Percentiles rank a stretch among this genome's conserved stretches.
These are phyloP conservation scores for Acipenser oxyrinchus DNA, from an alignment of 2,797 vertebrate genomes.

Conservation along the genomic window DNA sequence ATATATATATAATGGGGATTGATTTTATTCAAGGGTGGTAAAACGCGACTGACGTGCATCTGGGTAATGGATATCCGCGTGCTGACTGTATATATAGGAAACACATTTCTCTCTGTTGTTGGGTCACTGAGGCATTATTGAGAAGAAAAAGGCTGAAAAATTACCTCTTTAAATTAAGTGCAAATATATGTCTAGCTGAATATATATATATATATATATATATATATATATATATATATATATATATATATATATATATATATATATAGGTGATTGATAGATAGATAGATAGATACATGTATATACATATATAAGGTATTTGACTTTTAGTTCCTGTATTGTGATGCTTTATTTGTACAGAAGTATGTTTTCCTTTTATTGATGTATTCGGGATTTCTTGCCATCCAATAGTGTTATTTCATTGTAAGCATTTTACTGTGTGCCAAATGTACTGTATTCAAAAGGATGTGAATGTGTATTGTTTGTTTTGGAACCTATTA, in stretches of 20 bases:
- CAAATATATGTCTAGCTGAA: constrained; percentile 64
- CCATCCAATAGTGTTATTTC: constrained; percentile 82
- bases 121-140: constrained; percentile 35
- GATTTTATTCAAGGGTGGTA: no score
- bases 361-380: constrained; percentile 56
- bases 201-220: constrained; percentile 44
- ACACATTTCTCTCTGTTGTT: constrained; percentile 44
- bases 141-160: constrained; percentile 49
- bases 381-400: constrained; percentile 71
- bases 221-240: no score
- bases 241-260: no score
- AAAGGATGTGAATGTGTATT: constrained; percentile 92
- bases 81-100: constrained; percentile 40
- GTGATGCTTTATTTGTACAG: constrained; percentile 86
- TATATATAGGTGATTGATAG: constrained; percentile 31
- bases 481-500: constrained; percentile 84
- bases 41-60: no score
- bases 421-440: constrained; percentile 86
- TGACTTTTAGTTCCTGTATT: constrained; percentile 64
- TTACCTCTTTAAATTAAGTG: constrained; percentile 69
- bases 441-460: constrained; percentile 97
- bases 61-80: no score
- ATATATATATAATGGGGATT: no score
- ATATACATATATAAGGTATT: constrained; percentile 29
- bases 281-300: constrained; percentile 30